Evolutionary conservation across 2,888 invertebrate genomes (phyloP), one percentile per base, ranked within the genome.

Genomic region (Hartigia nigra): DNA sequence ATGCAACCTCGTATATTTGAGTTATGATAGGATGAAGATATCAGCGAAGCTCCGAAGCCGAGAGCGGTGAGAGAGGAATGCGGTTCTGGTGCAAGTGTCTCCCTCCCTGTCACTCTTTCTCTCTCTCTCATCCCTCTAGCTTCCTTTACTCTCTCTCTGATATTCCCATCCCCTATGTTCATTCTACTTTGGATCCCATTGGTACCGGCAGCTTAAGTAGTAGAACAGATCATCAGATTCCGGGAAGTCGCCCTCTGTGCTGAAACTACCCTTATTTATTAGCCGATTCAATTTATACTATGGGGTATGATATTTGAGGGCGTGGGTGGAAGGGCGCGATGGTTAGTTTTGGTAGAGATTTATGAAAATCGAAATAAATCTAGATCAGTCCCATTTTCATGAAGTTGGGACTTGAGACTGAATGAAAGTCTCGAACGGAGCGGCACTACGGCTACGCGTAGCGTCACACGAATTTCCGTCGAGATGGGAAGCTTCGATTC

Each of bases 1-100:
- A 72, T 72, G 72, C 72, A 72, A 32, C 72, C n/a, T 75, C 72
- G 77, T 75, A 55, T 78, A 72, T 82, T 84, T 86, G 84, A 87
- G 82, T 87, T 86, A 86, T 83, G 87, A 86, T 84, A 82, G 82
- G 80, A 77, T 86, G 85, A 86, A 87, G 86, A 86, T 86, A 86
- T 87, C 86, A 81, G 37, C 37, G 75, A 36, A 75, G 37, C 76
- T 74, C 37, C 75, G 79, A 75, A 74, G 82, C 78, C 37, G 80
- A 70, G 82, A 81, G 82, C 82, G 84, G 82, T 82, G 86, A 82
- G 84, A 85, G 86, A 82, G 85, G 87, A 86, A 87, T 86, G 86
- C 76, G 84, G 85, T 85, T 82, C 74, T 55, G 55, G 23, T 55
- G 55, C 55, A 55, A 55, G 55, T 55, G 55, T 55, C 55, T 55